Percentiles rank a stretch among this genome's conserved stretches.
Evolutionary conservation across 53 echinoderm and acorn worm species (phyloP).

Genomic region (Mesocentrotus franciscanus): DNA sequence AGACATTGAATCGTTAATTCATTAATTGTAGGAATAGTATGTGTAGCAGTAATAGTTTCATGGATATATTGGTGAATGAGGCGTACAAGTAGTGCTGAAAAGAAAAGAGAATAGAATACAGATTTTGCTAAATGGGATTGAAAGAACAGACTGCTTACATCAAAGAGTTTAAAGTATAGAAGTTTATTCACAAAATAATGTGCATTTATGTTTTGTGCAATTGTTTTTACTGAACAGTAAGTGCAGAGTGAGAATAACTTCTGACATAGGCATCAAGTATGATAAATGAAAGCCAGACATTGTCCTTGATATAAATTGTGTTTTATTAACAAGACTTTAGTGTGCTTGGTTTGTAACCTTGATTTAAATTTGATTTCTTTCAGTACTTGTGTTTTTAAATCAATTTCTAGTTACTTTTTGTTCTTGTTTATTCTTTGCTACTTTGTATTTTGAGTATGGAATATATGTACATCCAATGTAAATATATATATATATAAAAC

Average conservation of each 20-base stretch:
- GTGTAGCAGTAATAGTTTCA: no score
- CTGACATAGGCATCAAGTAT: not conserved
- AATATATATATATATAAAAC: not conserved
- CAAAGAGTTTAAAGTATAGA: not conserved
- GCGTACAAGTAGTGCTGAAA: no score
- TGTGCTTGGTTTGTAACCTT: conserved; percentile 1
- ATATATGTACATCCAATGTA: not conserved
- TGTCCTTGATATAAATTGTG: not conserved
- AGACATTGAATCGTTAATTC: not conserved
- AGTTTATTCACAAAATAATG: not conserved
- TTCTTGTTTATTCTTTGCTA: not conserved
- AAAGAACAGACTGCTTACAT: not conserved
- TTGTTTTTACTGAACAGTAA: not conserved
- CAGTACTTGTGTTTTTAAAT: not conserved
- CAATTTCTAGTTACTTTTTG: not conserved
- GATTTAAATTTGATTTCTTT: conserved; percentile 4
- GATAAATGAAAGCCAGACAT: not conserved
- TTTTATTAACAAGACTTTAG: not conserved
- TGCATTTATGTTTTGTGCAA: not conserved
- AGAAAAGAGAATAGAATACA: no score
- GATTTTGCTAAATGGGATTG: not conserved
- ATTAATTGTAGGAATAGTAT: not conserved
- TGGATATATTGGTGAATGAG: no score
- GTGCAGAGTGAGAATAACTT: not conserved
- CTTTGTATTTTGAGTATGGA: not conserved